These are phyloP conservation scores for Teinopalpus imperialis DNA, from an alignment of 2,888 invertebrate genomes.

Conservation along the genomic window DNA sequence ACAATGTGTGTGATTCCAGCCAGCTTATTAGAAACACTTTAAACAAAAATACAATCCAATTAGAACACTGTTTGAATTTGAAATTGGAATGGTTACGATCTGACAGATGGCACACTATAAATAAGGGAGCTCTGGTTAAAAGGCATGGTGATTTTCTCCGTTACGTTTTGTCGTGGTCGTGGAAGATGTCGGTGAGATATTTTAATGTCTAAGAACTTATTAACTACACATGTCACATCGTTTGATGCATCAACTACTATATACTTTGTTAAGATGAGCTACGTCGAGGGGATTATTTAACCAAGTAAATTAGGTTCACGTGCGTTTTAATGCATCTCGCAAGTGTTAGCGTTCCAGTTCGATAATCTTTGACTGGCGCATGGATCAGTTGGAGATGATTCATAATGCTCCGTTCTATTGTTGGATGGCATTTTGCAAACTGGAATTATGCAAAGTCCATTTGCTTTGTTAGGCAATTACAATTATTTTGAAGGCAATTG, in stretches of 20 bases:
- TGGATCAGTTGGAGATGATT: slow-evolving; percentile 75
- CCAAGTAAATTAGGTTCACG: slow-evolving; percentile 78
- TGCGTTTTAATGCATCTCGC: slow-evolving; percentile 78
- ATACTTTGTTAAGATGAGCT: slow-evolving; percentile 73
- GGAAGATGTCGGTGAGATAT: slow-evolving; percentile 49
- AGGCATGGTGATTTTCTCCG: slow-evolving; percentile 47
- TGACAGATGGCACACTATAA: slow-evolving; percentile 78
- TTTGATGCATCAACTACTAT: slow-evolving; percentile 74
- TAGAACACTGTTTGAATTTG: slow-evolving; percentile 73
- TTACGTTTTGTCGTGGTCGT: slow-evolving; percentile 51
- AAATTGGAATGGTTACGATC: slow-evolving; percentile 73
- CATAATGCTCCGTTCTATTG: slow-evolving; percentile 76
- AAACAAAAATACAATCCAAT: slow-evolving; percentile 80
- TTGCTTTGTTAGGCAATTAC: slow-evolving; percentile 45
- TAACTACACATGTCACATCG: slow-evolving; percentile 68
- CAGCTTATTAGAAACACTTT: slow-evolving; percentile 74
- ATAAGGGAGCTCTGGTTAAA: slow-evolving; percentile 65
- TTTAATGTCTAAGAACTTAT: slow-evolving; percentile 67
- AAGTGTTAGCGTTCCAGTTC: slow-evolving; percentile 77
- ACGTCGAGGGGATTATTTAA: slow-evolving; percentile 58
- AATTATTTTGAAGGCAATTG: slow-evolving; percentile 6
- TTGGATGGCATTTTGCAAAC: slow-evolving; percentile 67
- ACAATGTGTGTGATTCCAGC: slow-evolving; percentile 70
- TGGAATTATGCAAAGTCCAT: slow-evolving; percentile 69
- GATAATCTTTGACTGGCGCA: slow-evolving; percentile 75